phyloP scores from a whole-genome alignment of 2,113 vertebrate species.

The Psilopsiagon aymara region DNA sequence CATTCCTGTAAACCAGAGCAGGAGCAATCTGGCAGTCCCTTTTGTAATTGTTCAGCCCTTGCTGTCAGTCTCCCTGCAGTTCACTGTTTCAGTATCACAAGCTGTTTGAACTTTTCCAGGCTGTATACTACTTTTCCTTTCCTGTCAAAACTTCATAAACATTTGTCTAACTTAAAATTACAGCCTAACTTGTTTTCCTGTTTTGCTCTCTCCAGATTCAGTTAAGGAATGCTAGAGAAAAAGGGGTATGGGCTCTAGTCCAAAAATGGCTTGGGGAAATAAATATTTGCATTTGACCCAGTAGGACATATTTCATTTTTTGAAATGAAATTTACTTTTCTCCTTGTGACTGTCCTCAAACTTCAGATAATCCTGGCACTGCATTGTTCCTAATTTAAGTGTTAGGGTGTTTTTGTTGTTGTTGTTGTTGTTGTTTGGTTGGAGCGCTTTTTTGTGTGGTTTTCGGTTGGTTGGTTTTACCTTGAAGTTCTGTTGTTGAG shows the following conservation, averaged over 20 bases:
- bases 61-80: conserved; percentile 2
- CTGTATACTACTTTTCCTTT: conserved; percentile 20
- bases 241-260: background rate
- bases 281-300: conserved; percentile 47
- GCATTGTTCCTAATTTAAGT: background rate
- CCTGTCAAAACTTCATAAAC: conserved; percentile 38
- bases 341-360: background rate
- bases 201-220: background rate
- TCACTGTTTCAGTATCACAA: background rate
- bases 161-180: conserved; percentile 43
- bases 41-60: conserved; percentile 15
- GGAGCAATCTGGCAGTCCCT: background rate
- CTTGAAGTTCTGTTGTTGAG: background rate
- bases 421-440: background rate
- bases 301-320: conserved; percentile 4
- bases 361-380: background rate
- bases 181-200: background rate
- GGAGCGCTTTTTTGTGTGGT: background rate
- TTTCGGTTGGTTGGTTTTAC: background rate
- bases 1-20: conserved; percentile 47
- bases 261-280: background rate
- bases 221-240: background rate
- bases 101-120: conserved; percentile 28
- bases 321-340: background rate
- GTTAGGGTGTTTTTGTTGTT: background rate